phyloP scores from a whole-genome alignment of 2,113 vertebrate genomes.

The Bufo bufo region DNA sequence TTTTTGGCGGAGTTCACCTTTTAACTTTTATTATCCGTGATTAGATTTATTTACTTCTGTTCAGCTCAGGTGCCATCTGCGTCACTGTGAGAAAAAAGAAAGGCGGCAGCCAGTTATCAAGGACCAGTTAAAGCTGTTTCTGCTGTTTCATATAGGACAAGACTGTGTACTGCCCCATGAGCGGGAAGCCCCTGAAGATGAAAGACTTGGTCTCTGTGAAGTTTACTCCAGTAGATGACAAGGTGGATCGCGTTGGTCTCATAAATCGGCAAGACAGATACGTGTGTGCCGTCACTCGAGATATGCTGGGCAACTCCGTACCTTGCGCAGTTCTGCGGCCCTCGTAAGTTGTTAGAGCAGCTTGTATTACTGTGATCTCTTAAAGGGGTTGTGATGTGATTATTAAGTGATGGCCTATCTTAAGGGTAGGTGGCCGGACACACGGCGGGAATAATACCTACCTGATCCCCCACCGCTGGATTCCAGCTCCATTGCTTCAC shows the following conservation, averaged over 20 bases:
- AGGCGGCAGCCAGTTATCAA: too few relatives aligned
- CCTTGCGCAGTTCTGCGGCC: conserved; percentile 84
- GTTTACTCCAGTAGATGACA: conserved; percentile 79
- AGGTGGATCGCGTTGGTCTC: conserved; percentile 80
- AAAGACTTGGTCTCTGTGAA: conserved; percentile 79
- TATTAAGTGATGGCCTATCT: too few relatives aligned
- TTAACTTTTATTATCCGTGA: too few relatives aligned
- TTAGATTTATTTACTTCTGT: too few relatives aligned
- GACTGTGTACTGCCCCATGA: conserved; percentile 86
- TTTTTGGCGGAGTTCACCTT: too few relatives aligned
- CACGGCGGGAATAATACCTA: too few relatives aligned
- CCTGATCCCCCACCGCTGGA: too few relatives aligned
- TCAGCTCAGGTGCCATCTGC: not conserved
- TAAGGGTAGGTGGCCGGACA: too few relatives aligned
- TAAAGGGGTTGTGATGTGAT: not conserved
- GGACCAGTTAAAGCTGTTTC: not conserved
- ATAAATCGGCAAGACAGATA: conserved; percentile 87
- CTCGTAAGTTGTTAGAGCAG: conserved; percentile 75
- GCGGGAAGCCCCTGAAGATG: conserved; percentile 82
- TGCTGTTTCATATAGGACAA: conserved; percentile 73
- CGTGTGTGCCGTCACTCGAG: conserved; percentile 86
- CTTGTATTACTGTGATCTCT: not conserved
- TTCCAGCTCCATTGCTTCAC: too few relatives aligned
- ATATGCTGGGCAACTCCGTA: conserved; percentile 85
- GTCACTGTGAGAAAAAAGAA: too few relatives aligned